A percentile compares a stretch with the other conserved stretches of the same genome.
These are phyloP conservation scores for Paramisgurnus dabryanus DNA, from an alignment of 2,113 vertebrate species.

Conservation along the genomic window DNA sequence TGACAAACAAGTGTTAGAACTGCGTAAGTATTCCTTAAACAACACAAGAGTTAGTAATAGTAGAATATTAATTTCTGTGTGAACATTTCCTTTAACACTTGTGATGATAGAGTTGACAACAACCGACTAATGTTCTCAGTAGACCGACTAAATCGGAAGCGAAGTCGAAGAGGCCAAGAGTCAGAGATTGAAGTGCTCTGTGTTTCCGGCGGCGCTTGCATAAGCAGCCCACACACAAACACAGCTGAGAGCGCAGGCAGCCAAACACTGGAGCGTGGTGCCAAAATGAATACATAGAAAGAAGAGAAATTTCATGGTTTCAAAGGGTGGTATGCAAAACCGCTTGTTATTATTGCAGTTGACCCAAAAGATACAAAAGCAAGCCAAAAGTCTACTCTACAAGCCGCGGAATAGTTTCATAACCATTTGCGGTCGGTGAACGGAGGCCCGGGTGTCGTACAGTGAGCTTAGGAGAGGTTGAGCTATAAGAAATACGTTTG, in stretches of 20 bases:
- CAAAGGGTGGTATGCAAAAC: constrained; percentile 38
- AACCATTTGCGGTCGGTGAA: constrained; percentile 12
- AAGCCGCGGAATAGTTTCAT: constrained; percentile 13
- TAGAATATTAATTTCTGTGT: constrained; percentile 5
- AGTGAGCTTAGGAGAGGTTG: constrained; percentile 20
- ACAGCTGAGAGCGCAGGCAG: constrained; percentile 40
- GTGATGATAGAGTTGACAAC: constrained; percentile 13
- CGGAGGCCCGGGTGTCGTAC: background rate
- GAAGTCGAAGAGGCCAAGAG: constrained; percentile 36
- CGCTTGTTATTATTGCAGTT: constrained; percentile 31
- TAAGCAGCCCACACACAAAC: constrained; percentile 48
- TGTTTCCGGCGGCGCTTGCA: constrained; percentile 47
- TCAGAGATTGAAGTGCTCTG: constrained; percentile 23
- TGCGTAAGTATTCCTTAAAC: no score
- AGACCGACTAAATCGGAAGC: constrained; percentile 38
- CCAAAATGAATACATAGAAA: constrained; percentile 32
- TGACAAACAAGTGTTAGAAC: no score
- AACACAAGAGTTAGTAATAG: background rate
- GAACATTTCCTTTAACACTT: constrained; percentile 2
- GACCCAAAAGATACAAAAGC: constrained; percentile 25
- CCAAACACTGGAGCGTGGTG: constrained; percentile 31
- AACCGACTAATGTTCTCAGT: constrained; percentile 28
- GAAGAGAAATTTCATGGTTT: constrained; percentile 40
- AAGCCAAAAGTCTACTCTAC: constrained; percentile 22
- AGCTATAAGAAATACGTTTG: constrained; percentile 18